Conservation (phyloP, 2,113 vertebrate species). For the Pogona vitticeps region DNA sequence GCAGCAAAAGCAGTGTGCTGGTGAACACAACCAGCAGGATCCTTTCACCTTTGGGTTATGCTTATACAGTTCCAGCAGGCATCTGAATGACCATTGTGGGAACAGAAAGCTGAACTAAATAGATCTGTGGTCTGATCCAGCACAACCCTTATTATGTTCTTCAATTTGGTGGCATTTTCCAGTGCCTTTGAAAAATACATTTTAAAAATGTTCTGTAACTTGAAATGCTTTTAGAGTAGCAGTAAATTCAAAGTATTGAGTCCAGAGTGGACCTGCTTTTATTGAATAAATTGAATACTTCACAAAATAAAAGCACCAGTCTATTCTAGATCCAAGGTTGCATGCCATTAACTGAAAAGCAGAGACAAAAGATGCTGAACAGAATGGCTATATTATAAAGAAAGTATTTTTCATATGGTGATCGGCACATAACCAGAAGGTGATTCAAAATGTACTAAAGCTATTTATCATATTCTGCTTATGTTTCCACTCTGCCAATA, state of each 20-base stretch:
- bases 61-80: not conserved
- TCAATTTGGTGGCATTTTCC: not conserved
- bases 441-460: slow-evolving; percentile 15
- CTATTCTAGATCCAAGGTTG: not conserved
- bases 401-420: not conserved
- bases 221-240: not conserved
- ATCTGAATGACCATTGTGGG: not conserved
- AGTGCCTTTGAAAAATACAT: not conserved
- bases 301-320: not conserved
- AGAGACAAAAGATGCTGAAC: not conserved
- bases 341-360: not conserved
- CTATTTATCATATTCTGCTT: slow-evolving; percentile 24
- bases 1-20: not conserved
- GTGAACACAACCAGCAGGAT: not conserved
- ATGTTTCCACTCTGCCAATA: slow-evolving; percentile 4
- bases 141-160: not conserved
- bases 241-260: not conserved
- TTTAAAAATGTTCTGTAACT: not conserved
- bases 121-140: not conserved
- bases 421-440: not conserved
- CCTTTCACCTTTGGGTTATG: not conserved
- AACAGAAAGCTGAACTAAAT: not conserved
- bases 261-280: not conserved
- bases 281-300: not conserved
- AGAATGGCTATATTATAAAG: not conserved